Conservation (phyloP, 2,888 invertebrate species). For the Chromoteleia sp. region DNA sequence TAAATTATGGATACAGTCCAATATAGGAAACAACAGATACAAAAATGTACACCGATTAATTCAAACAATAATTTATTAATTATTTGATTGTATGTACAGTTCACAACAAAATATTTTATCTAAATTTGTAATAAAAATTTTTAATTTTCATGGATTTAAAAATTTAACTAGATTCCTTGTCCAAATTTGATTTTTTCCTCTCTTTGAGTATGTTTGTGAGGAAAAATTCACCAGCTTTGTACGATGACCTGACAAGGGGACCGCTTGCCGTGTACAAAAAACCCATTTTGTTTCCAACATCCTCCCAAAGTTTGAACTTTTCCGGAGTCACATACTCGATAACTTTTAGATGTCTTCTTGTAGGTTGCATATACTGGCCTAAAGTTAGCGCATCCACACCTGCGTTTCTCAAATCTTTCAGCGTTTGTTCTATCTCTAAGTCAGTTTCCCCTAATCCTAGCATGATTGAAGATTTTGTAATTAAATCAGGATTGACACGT, state of each 20-base stretch:
- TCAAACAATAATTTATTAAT: conserved; percentile 23
- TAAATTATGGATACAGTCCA: too few relatives aligned
- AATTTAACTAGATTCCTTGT: conserved; percentile 28
- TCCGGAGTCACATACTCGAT: conserved; percentile 98
- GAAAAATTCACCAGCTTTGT: conserved; percentile 98
- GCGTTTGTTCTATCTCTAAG: conserved; percentile 92
- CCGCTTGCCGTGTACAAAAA: conserved; percentile 99
- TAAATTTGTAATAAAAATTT: neutral
- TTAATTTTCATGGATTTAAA: too few relatives aligned
- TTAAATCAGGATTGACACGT: conserved; percentile 90
- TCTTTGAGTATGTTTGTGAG: conserved; percentile 91
- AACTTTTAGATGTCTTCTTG: conserved; percentile 96
- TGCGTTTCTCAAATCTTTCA: conserved; percentile 92
- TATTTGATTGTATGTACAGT: conserved; percentile 13
- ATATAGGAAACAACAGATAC: too few relatives aligned
- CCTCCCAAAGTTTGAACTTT: conserved; percentile 95
- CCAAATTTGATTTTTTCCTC: conserved; percentile 64
- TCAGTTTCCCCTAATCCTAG: conserved; percentile 97
- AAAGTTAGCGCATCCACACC: conserved; percentile 98
- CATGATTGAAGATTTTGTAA: conserved; percentile 99
- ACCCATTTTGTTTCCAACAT: conserved; percentile 92
- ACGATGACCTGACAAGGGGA: conserved; percentile 97
- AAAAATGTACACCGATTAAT: neutral
- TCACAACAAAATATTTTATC: neutral
- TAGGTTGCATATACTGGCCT: conserved; percentile 99